Evolutionary conservation across 2,113 vertebrate genomes (phyloP).

Genomic region (Platysteira castanea): DNA sequence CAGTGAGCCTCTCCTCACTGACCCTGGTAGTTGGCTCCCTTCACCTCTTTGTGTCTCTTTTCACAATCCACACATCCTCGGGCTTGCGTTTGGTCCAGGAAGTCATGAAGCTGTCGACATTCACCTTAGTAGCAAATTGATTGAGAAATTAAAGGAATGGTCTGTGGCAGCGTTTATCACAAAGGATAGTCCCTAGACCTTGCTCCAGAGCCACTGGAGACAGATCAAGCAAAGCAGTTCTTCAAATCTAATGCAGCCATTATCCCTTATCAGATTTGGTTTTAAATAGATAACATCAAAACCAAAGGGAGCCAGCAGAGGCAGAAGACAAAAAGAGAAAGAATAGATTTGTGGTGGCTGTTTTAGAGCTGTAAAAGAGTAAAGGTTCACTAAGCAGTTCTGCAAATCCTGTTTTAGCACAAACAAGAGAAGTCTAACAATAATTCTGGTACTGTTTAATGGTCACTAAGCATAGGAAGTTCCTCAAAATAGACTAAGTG

Average conservation of each 20-base stretch:
- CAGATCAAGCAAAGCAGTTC: not conserved
- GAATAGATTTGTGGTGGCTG: not conserved
- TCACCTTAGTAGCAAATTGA: not conserved
- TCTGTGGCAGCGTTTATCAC: not conserved
- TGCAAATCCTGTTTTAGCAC: not conserved
- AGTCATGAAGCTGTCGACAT: not conserved
- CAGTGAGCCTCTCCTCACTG: not conserved
- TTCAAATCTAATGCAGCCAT: not conserved
- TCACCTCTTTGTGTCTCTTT: not conserved
- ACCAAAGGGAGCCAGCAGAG: not conserved
- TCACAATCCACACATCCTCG: not conserved
- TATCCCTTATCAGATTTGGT: not conserved
- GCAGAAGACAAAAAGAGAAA: not conserved
- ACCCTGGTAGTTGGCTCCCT: not conserved
- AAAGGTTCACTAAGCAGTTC: not conserved
- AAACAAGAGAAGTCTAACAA: not conserved
- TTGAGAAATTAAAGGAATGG: not conserved
- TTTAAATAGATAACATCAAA: not conserved
- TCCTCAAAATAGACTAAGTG: not conserved
- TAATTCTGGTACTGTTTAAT: not conserved
- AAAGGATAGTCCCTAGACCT: not conserved
- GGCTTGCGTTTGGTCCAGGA: not conserved
- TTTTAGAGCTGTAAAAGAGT: not conserved
- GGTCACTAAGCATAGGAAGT: not conserved
- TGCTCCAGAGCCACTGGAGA: not conserved